Base-by-base conservation (phyloP, 2,113 vertebrate species). In the Carassius gibelio region DNA sequence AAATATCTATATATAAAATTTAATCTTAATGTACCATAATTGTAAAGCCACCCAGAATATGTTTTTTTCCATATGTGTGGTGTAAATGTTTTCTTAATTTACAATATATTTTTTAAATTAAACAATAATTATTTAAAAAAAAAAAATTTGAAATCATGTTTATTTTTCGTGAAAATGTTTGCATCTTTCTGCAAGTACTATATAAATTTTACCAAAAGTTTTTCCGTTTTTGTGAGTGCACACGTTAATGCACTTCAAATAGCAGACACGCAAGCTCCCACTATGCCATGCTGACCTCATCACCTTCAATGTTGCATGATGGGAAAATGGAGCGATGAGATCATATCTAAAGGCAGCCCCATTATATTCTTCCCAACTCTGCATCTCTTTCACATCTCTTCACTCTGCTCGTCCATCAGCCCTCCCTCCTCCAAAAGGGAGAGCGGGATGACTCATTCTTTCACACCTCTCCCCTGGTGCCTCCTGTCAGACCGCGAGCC, bases 291-390 rank as follows among this genome's bases (percentile, higher is more conserved):
- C 87, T 91, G 92, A 91, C 89, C 0, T 36, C 90, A 83, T 81
- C 89, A 8, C 0, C 17, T 85, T 91, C 89, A 88, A 72, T 0
- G 87, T 36, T 88, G 52, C 14, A 69, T 86, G 57, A 23, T 57
- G 26, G 1, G 83, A 89, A 84, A 75, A 81, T 34, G 36, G 42
- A 52, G 52, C 36, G 83, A 89, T 89, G 88, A 89, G 90, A 87
- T 91, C 88, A 89, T 89, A 84, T 76, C 85, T 84, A 72, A 78
- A 86, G 83, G 85, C 71, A 87, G 88, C 82, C 84, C 87, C 86
- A 61, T 72, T 81, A 57, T 50, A 10, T 34, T 62, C 80, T 74
- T 36, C 61, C 76, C 19, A 72, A 68, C 59, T 76, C 59, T 66
- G 4, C 38, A 19, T 69, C 26, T 72, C 55, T 38, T 83, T 85